phyloP scores from a whole-genome alignment of 2,888 invertebrate genomes.

The Netelia melanura region DNA sequence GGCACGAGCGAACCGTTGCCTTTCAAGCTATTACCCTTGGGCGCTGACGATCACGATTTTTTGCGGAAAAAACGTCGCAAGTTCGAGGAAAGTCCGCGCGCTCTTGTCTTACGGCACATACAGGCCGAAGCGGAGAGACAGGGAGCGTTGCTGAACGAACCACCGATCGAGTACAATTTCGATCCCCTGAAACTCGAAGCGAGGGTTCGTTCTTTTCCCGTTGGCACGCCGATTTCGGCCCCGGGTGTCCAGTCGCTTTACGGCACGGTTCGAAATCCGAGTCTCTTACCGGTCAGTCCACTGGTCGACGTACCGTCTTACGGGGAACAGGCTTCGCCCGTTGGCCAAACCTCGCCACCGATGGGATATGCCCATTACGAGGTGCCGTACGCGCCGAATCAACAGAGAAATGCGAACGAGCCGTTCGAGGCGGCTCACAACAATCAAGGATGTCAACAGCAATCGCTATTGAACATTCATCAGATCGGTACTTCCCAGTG shows the following conservation, averaged over 20 bases:
- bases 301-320: constrained; percentile 28
- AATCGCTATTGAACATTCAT: constrained; percentile 12
- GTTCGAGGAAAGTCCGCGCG: constrained; percentile 33
- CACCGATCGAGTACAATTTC: background rate
- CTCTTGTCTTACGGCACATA: constrained; percentile 28
- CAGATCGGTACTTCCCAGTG: background rate
- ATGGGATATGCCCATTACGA: constrained; percentile 31
- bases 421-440: constrained; percentile 27
- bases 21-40: constrained; percentile 84
- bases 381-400: constrained; percentile 10
- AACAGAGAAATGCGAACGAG: background rate
- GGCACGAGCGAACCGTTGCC: constrained; percentile 85
- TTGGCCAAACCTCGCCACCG: constrained; percentile 12
- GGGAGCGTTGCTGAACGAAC: background rate
- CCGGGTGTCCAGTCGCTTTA: background rate
- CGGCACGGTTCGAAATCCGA: constrained; percentile 2
- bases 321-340: constrained; percentile 39
- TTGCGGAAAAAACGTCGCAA: constrained; percentile 57
- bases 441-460: constrained; percentile 21
- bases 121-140: constrained; percentile 47
- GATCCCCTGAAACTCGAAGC: constrained; percentile 38
- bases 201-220: constrained; percentile 35
- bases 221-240: background rate
- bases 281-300: constrained; percentile 28
- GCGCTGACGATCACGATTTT: constrained; percentile 35